Conservation (phyloP, 2,797 vertebrate genomes). For the Molossus molossus region DNA sequence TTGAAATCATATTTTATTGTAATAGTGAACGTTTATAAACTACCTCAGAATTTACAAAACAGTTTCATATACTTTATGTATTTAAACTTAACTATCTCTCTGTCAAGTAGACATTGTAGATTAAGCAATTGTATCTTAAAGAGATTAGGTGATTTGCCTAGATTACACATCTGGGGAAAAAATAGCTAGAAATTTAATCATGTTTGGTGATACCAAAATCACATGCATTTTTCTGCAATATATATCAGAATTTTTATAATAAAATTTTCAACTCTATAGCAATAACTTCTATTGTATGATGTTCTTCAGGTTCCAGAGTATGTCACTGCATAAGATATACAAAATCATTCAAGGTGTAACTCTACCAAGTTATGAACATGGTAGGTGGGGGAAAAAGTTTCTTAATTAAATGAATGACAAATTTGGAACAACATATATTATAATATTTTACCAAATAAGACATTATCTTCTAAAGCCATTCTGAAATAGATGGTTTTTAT, state of each 20-base stretch:
- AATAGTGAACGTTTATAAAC: background rate
- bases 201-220: background rate
- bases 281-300: background rate
- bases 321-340: background rate
- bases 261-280: background rate
- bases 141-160: background rate
- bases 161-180: slow-evolving; percentile 2
- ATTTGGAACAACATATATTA: background rate
- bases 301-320: background rate
- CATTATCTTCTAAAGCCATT: background rate
- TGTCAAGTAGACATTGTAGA: background rate
- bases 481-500: too few relatives aligned
- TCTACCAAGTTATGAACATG: background rate
- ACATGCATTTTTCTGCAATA: background rate
- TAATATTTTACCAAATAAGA: slow-evolving; percentile 13
- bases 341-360: background rate
- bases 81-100: slow-evolving; percentile 13
- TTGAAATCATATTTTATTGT: background rate
- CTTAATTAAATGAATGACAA: slow-evolving; percentile 48
- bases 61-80: slow-evolving; percentile 30
- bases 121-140: background rate
- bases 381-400: slow-evolving; percentile 41
- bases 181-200: background rate
- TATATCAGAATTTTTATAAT: background rate
- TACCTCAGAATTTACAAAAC: background rate